Base-by-base conservation (phyloP, 2,797 vertebrate genomes). In the Bovichtus variegatus region DNA sequence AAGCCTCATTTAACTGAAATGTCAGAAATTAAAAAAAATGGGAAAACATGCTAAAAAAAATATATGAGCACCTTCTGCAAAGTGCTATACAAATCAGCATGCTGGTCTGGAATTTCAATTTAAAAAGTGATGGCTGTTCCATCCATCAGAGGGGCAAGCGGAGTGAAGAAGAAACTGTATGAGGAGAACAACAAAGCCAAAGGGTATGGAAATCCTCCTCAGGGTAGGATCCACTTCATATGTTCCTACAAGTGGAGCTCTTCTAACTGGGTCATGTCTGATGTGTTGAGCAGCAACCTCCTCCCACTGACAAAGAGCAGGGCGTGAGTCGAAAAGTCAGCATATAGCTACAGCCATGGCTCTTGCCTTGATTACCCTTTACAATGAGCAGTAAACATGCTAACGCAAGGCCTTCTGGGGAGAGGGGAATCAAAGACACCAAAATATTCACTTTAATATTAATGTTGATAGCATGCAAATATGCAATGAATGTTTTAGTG, bases 211-310 rank as follows among this genome's bases (percentile, higher is more conserved):
- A 87, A 80, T 90, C 73, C 70, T 90, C 84, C 89, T 86, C 77
- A 23, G 87, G 87, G 86, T 65, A 62, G 75, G 81, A 91, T 80
- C 78, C 71, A 78, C 77, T 84, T 88, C 75, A 74, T 70, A 80
- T 75, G 86, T 82, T 81, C 77, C 81, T 83, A 79, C 80, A 82
- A 84, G 84, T 84, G 86, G 49, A 81, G 85, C 86, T 84, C 69
- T 44, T 74, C 82, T 89, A 93, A 91, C 86, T 93, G 86, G 93
- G 92, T 94, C 92, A 93, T 16, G 88, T 90, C 81, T 86, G 90
- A 92, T 86, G 84, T 89, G 85, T 71, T 49, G 73, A 86, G 83
- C 68, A 68, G 75, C 82, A 27, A 12, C 69, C 81, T 85, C 78
- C 69, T 79, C 67, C 74, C 66, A 49, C 80, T 58, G 77, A 81